These are phyloP conservation scores for Drosophila watanabei DNA, from an alignment of 1,140 invertebrate species.

Conservation along the genomic window DNA sequence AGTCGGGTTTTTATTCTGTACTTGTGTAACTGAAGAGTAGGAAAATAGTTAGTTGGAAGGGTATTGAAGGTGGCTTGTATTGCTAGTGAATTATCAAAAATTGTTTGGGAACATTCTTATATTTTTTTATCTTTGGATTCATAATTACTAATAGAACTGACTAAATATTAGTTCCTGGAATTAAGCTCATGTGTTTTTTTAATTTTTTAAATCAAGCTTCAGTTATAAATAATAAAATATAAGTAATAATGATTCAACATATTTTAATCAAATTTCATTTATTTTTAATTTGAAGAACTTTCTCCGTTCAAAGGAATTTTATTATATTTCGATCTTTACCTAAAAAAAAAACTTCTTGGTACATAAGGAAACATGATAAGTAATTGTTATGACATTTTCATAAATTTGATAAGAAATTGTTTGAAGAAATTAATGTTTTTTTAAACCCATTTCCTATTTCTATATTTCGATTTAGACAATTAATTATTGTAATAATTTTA, in stretches of 20 bases:
- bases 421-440: not conserved
- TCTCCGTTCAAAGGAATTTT: too few relatives aligned
- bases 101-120: not conserved
- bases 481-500: not conserved
- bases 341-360: too few relatives aligned
- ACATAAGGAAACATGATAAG: not conserved
- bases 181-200: not conserved
- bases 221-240: too few relatives aligned
- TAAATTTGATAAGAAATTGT: not conserved
- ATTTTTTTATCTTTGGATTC: not conserved
- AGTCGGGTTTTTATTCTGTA: slow-evolving; percentile 1
- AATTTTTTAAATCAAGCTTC: not conserved
- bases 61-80: slow-evolving; percentile 5
- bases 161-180: slow-evolving; percentile 3
- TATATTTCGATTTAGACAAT: not conserved
- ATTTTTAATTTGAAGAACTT: not conserved
- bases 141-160: not conserved
- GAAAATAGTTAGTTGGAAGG: slow-evolving; percentile 3
- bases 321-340: too few relatives aligned
- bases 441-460: too few relatives aligned
- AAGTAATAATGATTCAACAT: not conserved
- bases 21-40: slow-evolving; percentile 10
- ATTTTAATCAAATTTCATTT: not conserved
- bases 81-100: not conserved
- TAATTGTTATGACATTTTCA: not conserved